phyloP scores from a whole-genome alignment of 92 coral and sea anemone genomes.

The Heteractis magnifica region DNA sequence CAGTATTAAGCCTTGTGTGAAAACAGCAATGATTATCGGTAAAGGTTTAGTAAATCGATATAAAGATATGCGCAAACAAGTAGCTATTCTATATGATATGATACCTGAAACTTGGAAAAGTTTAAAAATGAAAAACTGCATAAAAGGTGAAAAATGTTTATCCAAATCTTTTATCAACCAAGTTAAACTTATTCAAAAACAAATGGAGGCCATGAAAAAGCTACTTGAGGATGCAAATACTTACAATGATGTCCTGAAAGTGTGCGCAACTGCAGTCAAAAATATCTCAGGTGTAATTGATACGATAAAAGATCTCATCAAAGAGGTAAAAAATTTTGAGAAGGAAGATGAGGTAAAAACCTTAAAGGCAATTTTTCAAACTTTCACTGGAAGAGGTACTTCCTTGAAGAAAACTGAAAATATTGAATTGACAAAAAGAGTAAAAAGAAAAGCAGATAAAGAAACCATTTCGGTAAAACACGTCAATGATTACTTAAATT shows the following conservation, averaged over 20 bases:
- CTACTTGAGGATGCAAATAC: constrained; percentile 61
- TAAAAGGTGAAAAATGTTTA: constrained; percentile 75
- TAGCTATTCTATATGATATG: constrained; percentile 65
- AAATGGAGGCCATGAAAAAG: constrained; percentile 47
- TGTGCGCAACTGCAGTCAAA: constrained; percentile 60
- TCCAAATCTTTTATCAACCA: constrained; percentile 82
- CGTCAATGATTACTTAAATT: constrained; percentile 60
- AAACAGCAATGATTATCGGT: constrained; percentile 63
- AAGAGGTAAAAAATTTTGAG: constrained; percentile 64
- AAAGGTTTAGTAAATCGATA: constrained; percentile 65
- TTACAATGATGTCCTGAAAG: constrained; percentile 60
- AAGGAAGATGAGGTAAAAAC: constrained; percentile 74
- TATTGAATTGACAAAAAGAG: constrained; percentile 10
- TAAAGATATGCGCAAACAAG: constrained; percentile 66
- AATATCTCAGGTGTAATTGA: constrained; percentile 61
- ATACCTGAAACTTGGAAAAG: constrained; percentile 83
- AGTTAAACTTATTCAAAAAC: constrained; percentile 73
- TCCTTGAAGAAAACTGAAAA: constrained; percentile 19
- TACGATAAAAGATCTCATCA: constrained; percentile 59
- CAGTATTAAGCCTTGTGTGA: constrained; percentile 74
- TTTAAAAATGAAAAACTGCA: constrained; percentile 74
- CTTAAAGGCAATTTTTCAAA: constrained; percentile 63
- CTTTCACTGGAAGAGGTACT: constrained; percentile 67
- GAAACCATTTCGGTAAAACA: constrained; percentile 46
- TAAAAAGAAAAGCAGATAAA: constrained; percentile 21